Base-by-base conservation (phyloP, 2,113 vertebrate genomes). In the Urocynchramus pylzowi region DNA sequence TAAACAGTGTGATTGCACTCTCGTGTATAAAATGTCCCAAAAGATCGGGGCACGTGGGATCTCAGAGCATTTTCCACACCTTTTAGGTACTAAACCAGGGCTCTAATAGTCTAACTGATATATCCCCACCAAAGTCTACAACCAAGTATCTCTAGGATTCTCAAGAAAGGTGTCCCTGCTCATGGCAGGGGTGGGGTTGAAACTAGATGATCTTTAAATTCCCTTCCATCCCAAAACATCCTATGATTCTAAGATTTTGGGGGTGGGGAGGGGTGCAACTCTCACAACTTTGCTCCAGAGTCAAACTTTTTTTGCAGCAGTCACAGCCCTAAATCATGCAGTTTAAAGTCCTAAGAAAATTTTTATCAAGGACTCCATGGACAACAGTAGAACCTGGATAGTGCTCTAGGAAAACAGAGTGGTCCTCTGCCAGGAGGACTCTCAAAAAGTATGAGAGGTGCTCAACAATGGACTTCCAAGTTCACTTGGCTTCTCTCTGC, bases 181-280 rank as follows among this genome's bases (percentile, higher is more conserved):
- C 27, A 27, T 23, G 6, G 8, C 7, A 10, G 16, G 7, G 3
- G 7, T 5, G 8, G 2, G 7, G 6, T 7, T 54, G 27, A 41
- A 37, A 49, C 22, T 6, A 33, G 41, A 17, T 19, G 21, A 69
- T 42, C 56, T 42, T 61, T 56, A 49, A 42, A 18, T 10, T 42
- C 35, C 10, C 12, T 77, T 83, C 41, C 12, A 84, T 33, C 31
- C 41, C 31, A 28, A 63, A 35, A 27, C 15, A 28, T 56, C 56
- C 64, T 37, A 15, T n/a, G 28, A n/a, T 45, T 60, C 44, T 44
- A 2, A 41, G 17, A 61, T 69, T 50, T 33, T 39, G 9, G 11
- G 8, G 1, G 2, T 23, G 10, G 20, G 24, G 6, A 87, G 11
- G 52, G 11, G 10, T 49, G 30, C 9, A 63, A 63, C 4, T 68